Evolutionary conservation across 23 tunicate species (phyloP), one percentile per base, ranked within the genome.

Genomic region (Halocynthia aurantium): DNA sequence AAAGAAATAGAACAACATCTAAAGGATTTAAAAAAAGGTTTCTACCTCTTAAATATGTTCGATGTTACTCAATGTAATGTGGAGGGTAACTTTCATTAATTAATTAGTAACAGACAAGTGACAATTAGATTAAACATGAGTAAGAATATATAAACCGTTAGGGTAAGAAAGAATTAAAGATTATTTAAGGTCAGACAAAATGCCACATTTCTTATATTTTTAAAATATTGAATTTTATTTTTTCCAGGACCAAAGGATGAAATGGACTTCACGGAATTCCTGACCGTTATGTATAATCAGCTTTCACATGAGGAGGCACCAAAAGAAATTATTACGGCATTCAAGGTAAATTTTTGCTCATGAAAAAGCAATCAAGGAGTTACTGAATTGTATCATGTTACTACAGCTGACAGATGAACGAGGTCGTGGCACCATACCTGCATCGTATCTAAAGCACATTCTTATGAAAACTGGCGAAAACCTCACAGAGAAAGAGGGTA

Each of bases 381-480:
- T 31, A 40, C 15, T 10, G 13, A 40, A 72, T 50, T 51, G 10
- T 51, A 72, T 1, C 0, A 52, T 11, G n/a, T 57, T 57, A 10
- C 2, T 57, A 7, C 53, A 88, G 91, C 67, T 84, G 58, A 75
- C 81, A 8, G 90, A 82, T 22, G 49, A 50, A 8, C 7, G 70
- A 58, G 83, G 88, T 13, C 22, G 65, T 0, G 97, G 91, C 44
- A 81, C 75, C 7, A 83, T 91, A 12, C 82, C 98, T 0, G 81
- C 58, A 0, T 70, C 81, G 0, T 66, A 82, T 12, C 65, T 93
- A 5, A 79, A 82, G 17, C 78, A 63, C 53, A 93, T 93, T 20
- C 51, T 93, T 57, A 93, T 82, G 92, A 83, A 75, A 19, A 93
- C 98, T 50, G 98, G 98, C 5, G 98, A 93, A 74, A 83, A 80